Evolutionary conservation across 2,113 vertebrate genomes (phyloP).

Genomic region (Apteryx mantelli): DNA sequence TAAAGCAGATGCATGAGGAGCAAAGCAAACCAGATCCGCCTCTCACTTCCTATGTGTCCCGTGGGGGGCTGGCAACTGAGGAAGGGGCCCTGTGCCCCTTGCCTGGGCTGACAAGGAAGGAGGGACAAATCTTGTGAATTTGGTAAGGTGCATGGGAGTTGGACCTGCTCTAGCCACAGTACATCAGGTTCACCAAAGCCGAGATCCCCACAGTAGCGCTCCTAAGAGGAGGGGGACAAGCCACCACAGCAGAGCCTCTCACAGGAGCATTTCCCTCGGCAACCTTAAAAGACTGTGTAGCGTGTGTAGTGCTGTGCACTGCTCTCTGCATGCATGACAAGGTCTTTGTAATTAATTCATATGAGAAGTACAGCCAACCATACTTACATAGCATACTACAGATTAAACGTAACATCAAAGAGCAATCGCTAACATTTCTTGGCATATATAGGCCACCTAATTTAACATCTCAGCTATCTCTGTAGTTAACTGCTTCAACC

Average conservation of each 20-base stretch:
- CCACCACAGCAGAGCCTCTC: background rate
- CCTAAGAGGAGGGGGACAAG: background rate
- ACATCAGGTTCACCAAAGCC: background rate
- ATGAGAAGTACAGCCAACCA: background rate
- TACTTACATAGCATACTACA: background rate
- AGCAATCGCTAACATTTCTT: conserved; percentile 9
- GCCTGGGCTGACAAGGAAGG: background rate
- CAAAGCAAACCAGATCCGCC: background rate
- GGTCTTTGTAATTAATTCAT: conserved; percentile 27
- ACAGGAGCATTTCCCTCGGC: background rate
- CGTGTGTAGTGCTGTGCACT: background rate
- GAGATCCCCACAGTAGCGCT: background rate
- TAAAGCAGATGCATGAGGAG: background rate
- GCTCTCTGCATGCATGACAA: background rate
- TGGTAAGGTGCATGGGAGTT: background rate
- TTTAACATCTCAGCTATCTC: conserved; percentile 26
- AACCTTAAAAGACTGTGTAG: background rate
- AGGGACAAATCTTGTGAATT: background rate
- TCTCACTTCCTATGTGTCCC: accelerated
- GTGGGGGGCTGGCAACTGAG: background rate
- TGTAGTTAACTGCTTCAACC: conserved; percentile 19
- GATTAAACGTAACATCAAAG: conserved; percentile 56
- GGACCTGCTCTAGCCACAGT: background rate
- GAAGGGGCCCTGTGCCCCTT: background rate
- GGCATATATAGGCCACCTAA: conserved; percentile 65